A percentile compares a stretch with the other conserved stretches of the same genome.
These are phyloP conservation scores for Sebastes kiyomatsui DNA, from an alignment of 2,797 vertebrate genomes.

Conservation along the genomic window DNA sequence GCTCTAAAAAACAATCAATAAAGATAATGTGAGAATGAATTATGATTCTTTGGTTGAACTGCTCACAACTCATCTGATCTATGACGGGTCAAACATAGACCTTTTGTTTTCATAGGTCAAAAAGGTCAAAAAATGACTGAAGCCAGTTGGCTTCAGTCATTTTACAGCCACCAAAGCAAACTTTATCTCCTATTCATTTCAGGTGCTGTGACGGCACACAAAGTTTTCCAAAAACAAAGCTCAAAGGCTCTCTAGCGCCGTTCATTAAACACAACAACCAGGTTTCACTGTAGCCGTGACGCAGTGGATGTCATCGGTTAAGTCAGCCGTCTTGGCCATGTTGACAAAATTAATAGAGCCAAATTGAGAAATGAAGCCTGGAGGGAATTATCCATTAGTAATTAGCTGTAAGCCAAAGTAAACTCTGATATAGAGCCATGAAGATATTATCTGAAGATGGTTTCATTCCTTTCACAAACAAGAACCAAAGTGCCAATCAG, in stretches of 20 bases:
- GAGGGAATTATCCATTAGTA: not conserved
- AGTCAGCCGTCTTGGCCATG: not conserved
- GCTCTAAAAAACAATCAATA: not conserved
- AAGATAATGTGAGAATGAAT: not conserved
- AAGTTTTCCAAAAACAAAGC: slow-evolving; percentile 15
- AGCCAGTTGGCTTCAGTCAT: not conserved
- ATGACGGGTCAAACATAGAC: not conserved
- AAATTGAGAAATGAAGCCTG: not conserved
- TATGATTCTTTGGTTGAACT: not conserved
- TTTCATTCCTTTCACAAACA: not conserved
- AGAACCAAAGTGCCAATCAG: not conserved
- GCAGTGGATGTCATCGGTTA: not conserved
- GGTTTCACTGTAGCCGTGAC: not conserved
- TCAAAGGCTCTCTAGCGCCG: not conserved
- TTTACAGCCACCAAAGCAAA: not conserved
- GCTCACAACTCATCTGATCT: not conserved
- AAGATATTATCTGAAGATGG: slow-evolving; percentile 7
- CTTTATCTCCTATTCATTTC: not conserved
- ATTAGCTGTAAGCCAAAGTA: not conserved
- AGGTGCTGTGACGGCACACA: not conserved
- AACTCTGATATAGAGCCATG: not conserved
- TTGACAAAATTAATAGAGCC: not conserved
- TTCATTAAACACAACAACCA: not conserved
- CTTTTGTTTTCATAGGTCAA: too few species aligned
- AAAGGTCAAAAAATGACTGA: not conserved